These are phyloP conservation scores for Leptopilina drosophilae DNA, from an alignment of 2,888 invertebrate genomes.

Conservation along the genomic window DNA sequence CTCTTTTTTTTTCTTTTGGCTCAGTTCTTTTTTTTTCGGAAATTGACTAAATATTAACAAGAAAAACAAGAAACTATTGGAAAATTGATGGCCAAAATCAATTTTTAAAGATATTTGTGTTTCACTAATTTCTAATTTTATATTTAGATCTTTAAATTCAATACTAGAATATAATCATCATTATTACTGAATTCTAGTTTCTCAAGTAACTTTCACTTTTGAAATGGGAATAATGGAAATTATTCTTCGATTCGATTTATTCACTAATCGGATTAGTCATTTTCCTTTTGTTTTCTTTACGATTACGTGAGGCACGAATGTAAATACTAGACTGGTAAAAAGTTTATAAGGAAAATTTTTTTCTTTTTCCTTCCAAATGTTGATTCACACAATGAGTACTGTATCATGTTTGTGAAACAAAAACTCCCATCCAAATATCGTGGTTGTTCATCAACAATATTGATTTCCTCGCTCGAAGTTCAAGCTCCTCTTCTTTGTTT, in stretches of 20 bases:
- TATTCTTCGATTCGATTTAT: conserved; percentile 9
- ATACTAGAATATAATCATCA: too few species aligned
- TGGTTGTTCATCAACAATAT: background rate
- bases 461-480: background rate
- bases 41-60: conserved; percentile 22
- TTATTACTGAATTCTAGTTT: background rate
- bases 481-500: background rate
- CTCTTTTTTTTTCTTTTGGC: conserved; percentile 32
- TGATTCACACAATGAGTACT: background rate
- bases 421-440: background rate
- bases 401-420: background rate
- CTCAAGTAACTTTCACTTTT: too few species aligned
- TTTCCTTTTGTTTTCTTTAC: conserved; percentile 10
- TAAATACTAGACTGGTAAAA: conserved; percentile 18
- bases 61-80: conserved; percentile 1
- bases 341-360: background rate
- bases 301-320: conserved; percentile 17
- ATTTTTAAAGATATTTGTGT: background rate
- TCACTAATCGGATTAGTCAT: conserved; percentile 16
- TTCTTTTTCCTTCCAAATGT: background rate
- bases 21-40: conserved; percentile 31
- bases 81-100: background rate
- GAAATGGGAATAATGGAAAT: background rate
- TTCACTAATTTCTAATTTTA: conserved; percentile 4
- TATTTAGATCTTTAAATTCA: background rate